Evolutionary conservation across 2,797 vertebrate genomes (phyloP).

Genomic region (Squalus acanthias): DNA sequence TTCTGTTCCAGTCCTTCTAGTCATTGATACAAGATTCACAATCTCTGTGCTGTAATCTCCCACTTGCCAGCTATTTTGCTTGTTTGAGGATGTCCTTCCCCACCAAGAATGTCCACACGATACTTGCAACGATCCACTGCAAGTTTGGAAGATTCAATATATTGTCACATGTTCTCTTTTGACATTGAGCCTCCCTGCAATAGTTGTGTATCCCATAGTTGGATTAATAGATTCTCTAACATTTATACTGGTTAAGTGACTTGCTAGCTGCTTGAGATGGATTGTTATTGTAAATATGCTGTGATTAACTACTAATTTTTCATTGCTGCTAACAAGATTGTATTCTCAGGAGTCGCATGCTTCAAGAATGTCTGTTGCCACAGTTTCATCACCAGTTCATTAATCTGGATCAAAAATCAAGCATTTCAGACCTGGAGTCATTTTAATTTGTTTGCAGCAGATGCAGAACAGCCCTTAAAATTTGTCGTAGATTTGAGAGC

Average conservation of each 20-base stretch:
- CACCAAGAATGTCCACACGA: too few relatives aligned
- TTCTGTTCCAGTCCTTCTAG: background rate
- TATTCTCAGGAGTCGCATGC: background rate
- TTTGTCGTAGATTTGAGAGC: background rate
- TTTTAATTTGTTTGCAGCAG: background rate
- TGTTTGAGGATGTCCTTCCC: background rate
- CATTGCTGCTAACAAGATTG: background rate
- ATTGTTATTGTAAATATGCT: background rate
- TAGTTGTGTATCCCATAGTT: background rate
- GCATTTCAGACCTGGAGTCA: background rate
- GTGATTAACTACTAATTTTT: background rate
- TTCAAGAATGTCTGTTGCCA: background rate
- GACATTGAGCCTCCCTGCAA: background rate
- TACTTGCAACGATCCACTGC: background rate
- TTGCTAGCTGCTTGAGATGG: background rate
- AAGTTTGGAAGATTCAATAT: background rate
- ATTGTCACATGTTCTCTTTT: background rate
- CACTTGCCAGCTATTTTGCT: background rate
- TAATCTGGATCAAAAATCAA: background rate
- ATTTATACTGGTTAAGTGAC: background rate
- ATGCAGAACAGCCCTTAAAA: background rate
- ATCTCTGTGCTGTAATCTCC: background rate
- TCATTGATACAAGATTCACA: background rate
- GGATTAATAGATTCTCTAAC: background rate
- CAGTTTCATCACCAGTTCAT: background rate